Percentiles rank a stretch among this genome's conserved stretches.
phyloP scores from a whole-genome alignment of 2,888 invertebrate species.

The Drosophila quinaria region DNA sequence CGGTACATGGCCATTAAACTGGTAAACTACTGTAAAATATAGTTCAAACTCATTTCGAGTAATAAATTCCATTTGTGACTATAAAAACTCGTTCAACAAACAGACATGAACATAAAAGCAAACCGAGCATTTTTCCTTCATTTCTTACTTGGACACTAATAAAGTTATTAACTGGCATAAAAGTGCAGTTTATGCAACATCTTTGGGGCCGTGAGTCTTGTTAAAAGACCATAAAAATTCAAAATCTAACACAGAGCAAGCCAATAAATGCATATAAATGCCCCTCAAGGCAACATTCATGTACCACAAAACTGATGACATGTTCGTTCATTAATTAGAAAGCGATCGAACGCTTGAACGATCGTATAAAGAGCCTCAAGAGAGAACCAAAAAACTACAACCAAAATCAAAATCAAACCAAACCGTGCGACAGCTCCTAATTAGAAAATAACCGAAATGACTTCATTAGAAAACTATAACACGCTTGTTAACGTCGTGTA shows the following conservation, averaged over 20 bases:
- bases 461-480: conserved; percentile 82
- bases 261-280: conserved; percentile 78
- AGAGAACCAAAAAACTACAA: not conserved
- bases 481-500: conserved; percentile 75
- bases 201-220: conserved; percentile 55
- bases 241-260: conserved; percentile 61
- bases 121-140: conserved; percentile 27
- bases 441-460: conserved; percentile 74
- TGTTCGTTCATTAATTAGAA: conserved; percentile 79
- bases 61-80: conserved; percentile 67
- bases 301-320: conserved; percentile 64
- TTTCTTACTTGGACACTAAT: conserved; percentile 49
- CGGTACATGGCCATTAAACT: conserved; percentile 74
- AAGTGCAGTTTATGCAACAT: conserved; percentile 65
- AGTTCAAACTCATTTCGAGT: conserved; percentile 76
- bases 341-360: conserved; percentile 50
- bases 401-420: conserved; percentile 10
- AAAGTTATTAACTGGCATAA: conserved; percentile 78
- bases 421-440: conserved; percentile 65
- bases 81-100: conserved; percentile 71
- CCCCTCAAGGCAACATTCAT: conserved; percentile 39
- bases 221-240: conserved; percentile 77
- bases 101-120: conserved; percentile 49
- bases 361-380: conserved; percentile 5
- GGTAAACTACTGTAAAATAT: conserved; percentile 79